Base-by-base conservation (phyloP, 2,888 invertebrate species). In the Aphodius granarius region DNA sequence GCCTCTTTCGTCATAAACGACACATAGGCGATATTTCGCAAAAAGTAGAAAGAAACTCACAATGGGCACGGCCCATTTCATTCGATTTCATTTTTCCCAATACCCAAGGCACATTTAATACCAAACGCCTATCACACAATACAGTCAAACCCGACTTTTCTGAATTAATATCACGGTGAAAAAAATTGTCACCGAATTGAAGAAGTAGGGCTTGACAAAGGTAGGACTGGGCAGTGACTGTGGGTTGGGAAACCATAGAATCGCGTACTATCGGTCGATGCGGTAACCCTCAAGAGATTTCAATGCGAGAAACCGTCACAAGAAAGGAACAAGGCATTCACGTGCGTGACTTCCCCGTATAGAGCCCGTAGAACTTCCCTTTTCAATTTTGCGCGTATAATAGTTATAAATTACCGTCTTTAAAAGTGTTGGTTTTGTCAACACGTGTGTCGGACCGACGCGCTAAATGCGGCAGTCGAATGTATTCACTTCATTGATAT, bases 141-240 rank as follows among this genome's bases (percentile, higher is more conserved):
- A 13, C 43, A 43, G n/a, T 43, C 43, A 6, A 43, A 13, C 43
- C 43, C 43, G 43, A 43, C 43, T 43, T 43, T 43, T 43, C 43
- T 43, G 43, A 43, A 43, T 43, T 43, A 43, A 43, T 43, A 43
- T 43, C 43, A 43, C 43, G 43, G 43, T n/a, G n/a, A 43, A 43
- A 43, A 43, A 43, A 43, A 43, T 43, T 43, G 43, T 6, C 43
- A 43, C 43, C 43, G 71, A 71, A 71, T 62, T 71, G 71, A 63
- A 63, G 63, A 23, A 71, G 43, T 23, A 23, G 71, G 43, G 71
- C 23, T 71, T 71, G 71, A 71, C 71, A 68, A 68, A 68, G 68
- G 68, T 22, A 19, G 68, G 4, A 21, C 68, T 18, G 68, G 68
- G 68, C 68, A 19, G 22, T 21, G 68, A 68, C 68, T 21, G 68